These are phyloP conservation scores for Papilio protenor DNA, from an alignment of 2,888 invertebrate genomes.

Conservation along the genomic window DNA sequence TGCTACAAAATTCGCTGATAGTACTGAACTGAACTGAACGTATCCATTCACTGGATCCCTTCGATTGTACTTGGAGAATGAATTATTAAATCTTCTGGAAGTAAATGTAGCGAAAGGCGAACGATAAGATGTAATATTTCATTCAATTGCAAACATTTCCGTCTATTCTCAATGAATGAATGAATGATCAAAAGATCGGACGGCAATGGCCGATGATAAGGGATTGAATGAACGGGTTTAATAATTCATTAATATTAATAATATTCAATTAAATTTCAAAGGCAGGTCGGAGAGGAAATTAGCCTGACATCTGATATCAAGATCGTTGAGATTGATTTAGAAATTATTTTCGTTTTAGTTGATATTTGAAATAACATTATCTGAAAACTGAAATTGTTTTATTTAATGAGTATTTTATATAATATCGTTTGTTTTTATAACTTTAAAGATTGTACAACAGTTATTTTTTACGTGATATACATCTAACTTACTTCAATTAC, in stretches of 20 bases:
- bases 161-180: constrained; percentile 22
- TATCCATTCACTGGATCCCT: constrained; percentile 23
- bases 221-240: constrained; percentile 9
- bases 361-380: not conserved
- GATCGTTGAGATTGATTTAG: not conserved
- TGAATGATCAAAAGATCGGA: constrained; percentile 25
- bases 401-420: not conserved
- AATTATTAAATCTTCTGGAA: constrained; percentile 44
- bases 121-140: constrained; percentile 43
- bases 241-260: constrained; percentile 25
- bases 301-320: not conserved
- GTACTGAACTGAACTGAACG: constrained; percentile 8
- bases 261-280: constrained; percentile 24
- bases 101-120: constrained; percentile 46
- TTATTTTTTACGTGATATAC: too few relatives aligned
- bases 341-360: not conserved
- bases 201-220: constrained; percentile 4
- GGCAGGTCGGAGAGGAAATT: not conserved
- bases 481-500: too few relatives aligned
- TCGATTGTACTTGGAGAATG: constrained; percentile 11
- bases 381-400: not conserved
- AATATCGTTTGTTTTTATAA: not conserved
- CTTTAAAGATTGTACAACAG: not conserved
- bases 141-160: constrained; percentile 22
- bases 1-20: constrained; percentile 25